Conservation (phyloP, 64 coral and sea anemone species). For the Montipora sp. region DNA sequence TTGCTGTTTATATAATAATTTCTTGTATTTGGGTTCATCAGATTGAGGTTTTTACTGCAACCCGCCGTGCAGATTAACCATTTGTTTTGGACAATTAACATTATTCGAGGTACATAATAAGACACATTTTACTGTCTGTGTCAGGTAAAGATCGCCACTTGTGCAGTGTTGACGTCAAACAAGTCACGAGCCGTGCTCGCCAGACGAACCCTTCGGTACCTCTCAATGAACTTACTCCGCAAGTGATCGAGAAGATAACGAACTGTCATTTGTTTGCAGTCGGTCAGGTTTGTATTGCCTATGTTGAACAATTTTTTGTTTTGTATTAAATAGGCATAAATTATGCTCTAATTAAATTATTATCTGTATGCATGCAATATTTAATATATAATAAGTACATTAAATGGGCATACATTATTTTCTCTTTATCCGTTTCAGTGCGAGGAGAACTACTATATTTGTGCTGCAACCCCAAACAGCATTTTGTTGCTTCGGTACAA, state of each 20-base stretch:
- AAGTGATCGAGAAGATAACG: constrained; percentile 85
- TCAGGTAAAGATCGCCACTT: constrained; percentile 87
- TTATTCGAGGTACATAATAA: neutral
- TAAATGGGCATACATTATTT: neutral
- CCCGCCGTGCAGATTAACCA: too few relatives aligned
- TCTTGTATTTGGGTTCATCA: neutral
- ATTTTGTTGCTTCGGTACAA: constrained; percentile 88
- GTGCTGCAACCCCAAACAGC: constrained; percentile 89
- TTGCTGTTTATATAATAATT: too few relatives aligned
- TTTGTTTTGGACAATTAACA: neutral
- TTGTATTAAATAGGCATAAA: neutral
- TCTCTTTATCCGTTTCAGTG: constrained; percentile 39
- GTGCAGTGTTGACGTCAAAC: constrained; percentile 86
- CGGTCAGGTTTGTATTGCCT: constrained; percentile 63
- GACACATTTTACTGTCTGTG: neutral
- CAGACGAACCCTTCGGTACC: constrained; percentile 77
- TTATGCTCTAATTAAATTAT: too few relatives aligned
- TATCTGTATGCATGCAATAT: too few relatives aligned
- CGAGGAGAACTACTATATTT: constrained; percentile 76
- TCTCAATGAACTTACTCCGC: constrained; percentile 55
- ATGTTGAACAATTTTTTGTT: neutral
- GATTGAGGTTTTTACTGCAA: neutral
- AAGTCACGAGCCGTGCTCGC: constrained; percentile 62
- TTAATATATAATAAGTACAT: too few relatives aligned
- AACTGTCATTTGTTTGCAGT: constrained; percentile 93